These are phyloP conservation scores for Tachysurus vachellii DNA, from an alignment of 2,113 vertebrate genomes.

Conservation along the genomic window DNA sequence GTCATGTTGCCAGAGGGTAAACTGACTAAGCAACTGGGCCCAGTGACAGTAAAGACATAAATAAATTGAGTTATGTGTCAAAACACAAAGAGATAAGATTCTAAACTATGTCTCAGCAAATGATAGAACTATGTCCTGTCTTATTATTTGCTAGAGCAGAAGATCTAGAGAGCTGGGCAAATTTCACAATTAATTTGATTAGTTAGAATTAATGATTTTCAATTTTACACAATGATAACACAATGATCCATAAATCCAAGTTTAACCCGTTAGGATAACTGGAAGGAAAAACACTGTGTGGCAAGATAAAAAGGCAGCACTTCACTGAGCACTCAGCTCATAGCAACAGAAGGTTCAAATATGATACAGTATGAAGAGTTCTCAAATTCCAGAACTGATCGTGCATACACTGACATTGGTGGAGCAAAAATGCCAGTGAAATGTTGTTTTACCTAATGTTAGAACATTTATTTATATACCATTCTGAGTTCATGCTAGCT, in stretches of 20 bases:
- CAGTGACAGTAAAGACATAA: constrained; percentile 26
- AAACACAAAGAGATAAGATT: constrained; percentile 17
- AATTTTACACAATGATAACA: no score
- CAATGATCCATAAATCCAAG: no score
- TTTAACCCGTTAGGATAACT: no score
- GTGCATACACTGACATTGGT: neutral
- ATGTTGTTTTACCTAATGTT: neutral
- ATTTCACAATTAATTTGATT: no score
- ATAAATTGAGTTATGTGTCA: constrained; percentile 41
- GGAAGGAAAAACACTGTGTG: no score
- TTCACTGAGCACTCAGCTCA: no score
- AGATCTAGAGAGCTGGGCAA: neutral
- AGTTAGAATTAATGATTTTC: no score
- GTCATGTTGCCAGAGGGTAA: constrained; percentile 32
- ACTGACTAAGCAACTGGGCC: constrained; percentile 32
- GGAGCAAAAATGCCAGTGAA: neutral
- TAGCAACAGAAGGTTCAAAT: no score
- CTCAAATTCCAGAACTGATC: neutral
- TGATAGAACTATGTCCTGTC: neutral
- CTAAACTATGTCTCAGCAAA: neutral
- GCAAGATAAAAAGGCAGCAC: no score
- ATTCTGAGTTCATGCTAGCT: neutral
- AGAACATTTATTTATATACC: neutral
- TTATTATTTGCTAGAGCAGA: neutral
- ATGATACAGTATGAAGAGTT: no score